Evolutionary conservation across 2,797 vertebrate species (phyloP), one percentile per base, ranked within the genome.

Genomic region (Furcifer pardalis): DNA sequence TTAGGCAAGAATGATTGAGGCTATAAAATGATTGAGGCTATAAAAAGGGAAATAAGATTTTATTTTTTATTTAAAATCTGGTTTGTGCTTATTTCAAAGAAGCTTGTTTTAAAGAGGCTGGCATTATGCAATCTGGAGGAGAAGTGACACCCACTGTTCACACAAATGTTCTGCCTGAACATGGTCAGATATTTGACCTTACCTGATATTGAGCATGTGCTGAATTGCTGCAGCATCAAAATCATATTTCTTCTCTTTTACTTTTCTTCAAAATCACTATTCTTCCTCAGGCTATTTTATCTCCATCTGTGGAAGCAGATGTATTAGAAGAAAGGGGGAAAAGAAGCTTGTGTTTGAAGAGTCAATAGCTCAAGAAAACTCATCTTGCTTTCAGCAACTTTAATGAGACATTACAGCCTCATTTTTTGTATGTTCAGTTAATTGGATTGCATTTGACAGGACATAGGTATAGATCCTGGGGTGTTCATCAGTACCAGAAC

Each of bases 151-250:
- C 89, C 40, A 40, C 76, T 77, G 73, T 60, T 90, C 73, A 56
- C 5, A 0, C 79, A 76, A 83, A 56, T 30, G 81, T 37, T 91
- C 85, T n/a, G 60, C 21, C 62, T 86, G 73, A 77, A 72, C 91
- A 81, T 60, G 81, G 85, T 79, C 79, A 86, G 83, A 83, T 10
- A 12, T 75, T 86, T 90, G 82, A 87, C 82, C 68, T 86, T 86
- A 71, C 40, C 68, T 73, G 78, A 35, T 69, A 87, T 76, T 59
- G 87, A 89, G 71, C 32, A 85, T 79, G 77, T 72, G 63, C 56
- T 84, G 80, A 77, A 79, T 82, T 84, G 37, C 84, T 86, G 84
- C 85, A 10, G 66, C 72, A 40, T 77, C 44, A 46, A 63, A 59
- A 8, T 40, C 13, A 65, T 30, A 27, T 62, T 23, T 23, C 44